Conservation (phyloP, 1,140 invertebrate species). For the Drosophila santomea region DNA sequence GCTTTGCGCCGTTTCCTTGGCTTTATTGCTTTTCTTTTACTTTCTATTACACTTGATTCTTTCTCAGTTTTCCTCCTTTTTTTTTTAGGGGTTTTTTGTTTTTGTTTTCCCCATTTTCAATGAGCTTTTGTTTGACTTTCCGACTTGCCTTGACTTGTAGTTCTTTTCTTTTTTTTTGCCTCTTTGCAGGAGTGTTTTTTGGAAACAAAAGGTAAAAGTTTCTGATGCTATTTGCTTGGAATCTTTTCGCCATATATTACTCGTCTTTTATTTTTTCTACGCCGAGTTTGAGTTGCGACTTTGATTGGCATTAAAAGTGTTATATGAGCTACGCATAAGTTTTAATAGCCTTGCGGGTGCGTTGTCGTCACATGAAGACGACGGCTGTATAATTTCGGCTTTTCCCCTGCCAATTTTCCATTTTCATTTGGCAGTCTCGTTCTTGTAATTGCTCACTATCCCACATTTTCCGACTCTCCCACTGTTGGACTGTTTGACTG, state of each 20-base stretch:
- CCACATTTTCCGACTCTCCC: not conserved
- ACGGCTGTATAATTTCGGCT: constrained; percentile 25
- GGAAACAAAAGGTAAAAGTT: constrained; percentile 57
- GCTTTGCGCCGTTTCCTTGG: constrained; percentile 66
- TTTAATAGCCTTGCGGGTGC: constrained; percentile 67
- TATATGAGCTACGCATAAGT: constrained; percentile 73
- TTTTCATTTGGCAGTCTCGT: constrained; percentile 52
- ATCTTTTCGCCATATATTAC: constrained; percentile 11
- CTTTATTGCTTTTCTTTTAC: constrained; percentile 72
- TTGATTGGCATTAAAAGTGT: constrained; percentile 78
- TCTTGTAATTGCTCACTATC: constrained; percentile 60
- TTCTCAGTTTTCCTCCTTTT: constrained; percentile 12
- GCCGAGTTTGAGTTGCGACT: constrained; percentile 54
- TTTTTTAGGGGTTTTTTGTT: not conserved
- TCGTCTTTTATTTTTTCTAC: constrained; percentile 1
- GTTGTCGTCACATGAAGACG: constrained; percentile 4
- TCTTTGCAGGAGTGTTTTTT: constrained; percentile 16
- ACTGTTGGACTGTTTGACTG: too few species aligned
- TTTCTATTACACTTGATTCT: constrained; percentile 51
- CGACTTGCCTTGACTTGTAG: constrained; percentile 50
- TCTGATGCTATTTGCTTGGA: constrained; percentile 39
- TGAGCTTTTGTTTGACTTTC: constrained; percentile 74
- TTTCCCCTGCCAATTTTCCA: constrained; percentile 38
- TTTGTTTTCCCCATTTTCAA: constrained; percentile 51
- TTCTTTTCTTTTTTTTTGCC: constrained; percentile 47